phyloP scores from a whole-genome alignment of 2,113 vertebrate species.

The Oenanthe oenanthe region DNA sequence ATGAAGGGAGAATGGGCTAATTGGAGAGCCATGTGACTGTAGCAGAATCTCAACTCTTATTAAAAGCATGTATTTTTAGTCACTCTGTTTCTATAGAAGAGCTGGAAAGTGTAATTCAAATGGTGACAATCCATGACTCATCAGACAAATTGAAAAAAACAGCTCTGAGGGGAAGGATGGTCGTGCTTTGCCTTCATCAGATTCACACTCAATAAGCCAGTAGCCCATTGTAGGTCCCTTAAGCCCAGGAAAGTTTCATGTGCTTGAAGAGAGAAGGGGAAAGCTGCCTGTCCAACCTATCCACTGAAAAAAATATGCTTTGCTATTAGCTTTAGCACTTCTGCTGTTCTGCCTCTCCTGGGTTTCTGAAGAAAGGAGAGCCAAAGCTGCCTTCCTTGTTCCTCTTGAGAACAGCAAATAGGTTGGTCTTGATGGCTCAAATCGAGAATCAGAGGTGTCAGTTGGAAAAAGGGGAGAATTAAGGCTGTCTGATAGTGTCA shows the following conservation, averaged over 20 bases:
- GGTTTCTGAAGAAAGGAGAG: background rate
- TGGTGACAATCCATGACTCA: slow-evolving; percentile 42
- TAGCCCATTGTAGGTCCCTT: background rate
- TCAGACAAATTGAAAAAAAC: slow-evolving; percentile 18
- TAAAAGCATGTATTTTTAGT: slow-evolving; percentile 59
- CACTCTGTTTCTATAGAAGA: slow-evolving; percentile 15
- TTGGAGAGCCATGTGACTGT: slow-evolving; percentile 21
- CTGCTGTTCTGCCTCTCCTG: background rate
- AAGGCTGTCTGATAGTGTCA: background rate
- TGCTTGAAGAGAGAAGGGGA: background rate
- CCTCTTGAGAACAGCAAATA: background rate
- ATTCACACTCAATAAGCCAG: background rate
- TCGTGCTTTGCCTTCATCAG: background rate
- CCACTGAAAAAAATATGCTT: background rate
- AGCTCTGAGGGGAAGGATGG: background rate
- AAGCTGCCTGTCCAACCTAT: background rate
- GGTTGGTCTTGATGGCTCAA: background rate
- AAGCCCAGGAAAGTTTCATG: background rate
- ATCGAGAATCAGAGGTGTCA: background rate
- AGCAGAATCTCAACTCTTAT: slow-evolving; percentile 39
- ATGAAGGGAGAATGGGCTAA: slow-evolving; percentile 8
- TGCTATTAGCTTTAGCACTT: background rate
- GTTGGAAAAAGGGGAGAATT: background rate
- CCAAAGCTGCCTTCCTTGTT: background rate
- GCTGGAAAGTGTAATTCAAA: slow-evolving; percentile 32